A percentile compares a stretch with the other conserved stretches of the same genome.
These are phyloP conservation scores for Cataglyphis hispanica DNA, from an alignment of 1,140 invertebrate species.

Conservation along the genomic window DNA sequence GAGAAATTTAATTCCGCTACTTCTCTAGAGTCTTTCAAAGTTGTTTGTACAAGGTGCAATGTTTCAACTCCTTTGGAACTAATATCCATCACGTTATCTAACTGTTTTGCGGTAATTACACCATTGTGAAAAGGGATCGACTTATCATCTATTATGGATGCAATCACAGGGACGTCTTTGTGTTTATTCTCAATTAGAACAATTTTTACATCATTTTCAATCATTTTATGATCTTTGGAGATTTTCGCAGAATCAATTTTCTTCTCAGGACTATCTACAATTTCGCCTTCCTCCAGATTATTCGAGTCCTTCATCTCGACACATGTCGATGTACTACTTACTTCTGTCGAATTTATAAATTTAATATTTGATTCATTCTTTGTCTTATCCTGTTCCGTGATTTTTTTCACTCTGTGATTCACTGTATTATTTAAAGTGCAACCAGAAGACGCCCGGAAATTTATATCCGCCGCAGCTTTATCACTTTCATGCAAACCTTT, in stretches of 20 bases:
- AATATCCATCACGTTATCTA: not conserved
- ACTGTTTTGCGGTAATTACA: not conserved
- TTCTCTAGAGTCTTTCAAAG: not conserved
- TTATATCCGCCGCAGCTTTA: not conserved
- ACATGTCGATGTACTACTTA: not conserved
- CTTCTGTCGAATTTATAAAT: not conserved
- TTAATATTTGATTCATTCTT: constrained; percentile 33
- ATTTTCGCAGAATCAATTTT: not conserved
- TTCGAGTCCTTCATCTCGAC: not conserved
- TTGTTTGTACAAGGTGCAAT: not conserved
- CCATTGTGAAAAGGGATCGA: not conserved
- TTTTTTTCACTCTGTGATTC: not conserved
- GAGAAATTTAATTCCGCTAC: not conserved
- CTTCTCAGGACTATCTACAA: constrained; percentile 23
- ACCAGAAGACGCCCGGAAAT: not conserved
- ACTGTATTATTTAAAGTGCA: not conserved
- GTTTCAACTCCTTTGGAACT: not conserved
- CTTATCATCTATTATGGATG: not conserved
- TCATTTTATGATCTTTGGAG: not conserved
- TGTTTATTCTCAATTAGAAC: not conserved
- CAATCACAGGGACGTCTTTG: not conserved
- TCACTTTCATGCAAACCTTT: not conserved
- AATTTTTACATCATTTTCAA: not conserved
- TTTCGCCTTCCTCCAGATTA: constrained; percentile 61
- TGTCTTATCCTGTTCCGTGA: not conserved